Percentiles rank a stretch among this genome's conserved stretches.
Conservation (phyloP, 1,140 invertebrate genomes). For the Thrips palmi region DNA sequence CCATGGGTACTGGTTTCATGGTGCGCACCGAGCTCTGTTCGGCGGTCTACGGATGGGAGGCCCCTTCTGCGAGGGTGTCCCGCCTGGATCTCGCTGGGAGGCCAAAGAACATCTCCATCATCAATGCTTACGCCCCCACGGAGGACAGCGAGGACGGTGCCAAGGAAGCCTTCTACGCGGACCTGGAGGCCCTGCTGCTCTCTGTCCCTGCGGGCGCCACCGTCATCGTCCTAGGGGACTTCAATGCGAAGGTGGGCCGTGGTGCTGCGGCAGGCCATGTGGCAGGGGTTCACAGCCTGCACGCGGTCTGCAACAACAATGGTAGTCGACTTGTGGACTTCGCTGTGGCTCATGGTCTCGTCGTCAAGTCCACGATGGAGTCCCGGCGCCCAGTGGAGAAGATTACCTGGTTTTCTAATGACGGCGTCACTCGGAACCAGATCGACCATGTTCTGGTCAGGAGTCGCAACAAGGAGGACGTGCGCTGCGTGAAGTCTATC, state of each 20-base stretch:
- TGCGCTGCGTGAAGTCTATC: neutral
- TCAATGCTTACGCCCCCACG: neutral
- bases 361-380: slow-evolving; percentile 5
- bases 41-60: no score
- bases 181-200: neutral
- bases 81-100: no score
- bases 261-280: neutral
- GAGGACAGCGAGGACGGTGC: neutral
- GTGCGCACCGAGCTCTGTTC: no score
- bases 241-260: slow-evolving; percentile 1
- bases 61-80: no score
- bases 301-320: slow-evolving; percentile 9
- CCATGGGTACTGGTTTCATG: no score
- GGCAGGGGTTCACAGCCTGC: slow-evolving; percentile 19
- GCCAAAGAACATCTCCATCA: neutral
- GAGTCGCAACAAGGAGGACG: neutral
- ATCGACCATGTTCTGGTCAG: slow-evolving; percentile 6
- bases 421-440: neutral
- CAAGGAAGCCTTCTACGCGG: neutral
- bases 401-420: slow-evolving; percentile 8
- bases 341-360: slow-evolving; percentile 9
- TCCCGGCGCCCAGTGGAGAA: slow-evolving; percentile 10
- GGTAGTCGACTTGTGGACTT: slow-evolving; percentile 5
- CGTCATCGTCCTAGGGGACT: neutral
- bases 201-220: neutral